Percentiles rank a stretch among this genome's conserved stretches.
Conservation (phyloP, 2,797 vertebrate genomes). For the Rhincodon typus region DNA sequence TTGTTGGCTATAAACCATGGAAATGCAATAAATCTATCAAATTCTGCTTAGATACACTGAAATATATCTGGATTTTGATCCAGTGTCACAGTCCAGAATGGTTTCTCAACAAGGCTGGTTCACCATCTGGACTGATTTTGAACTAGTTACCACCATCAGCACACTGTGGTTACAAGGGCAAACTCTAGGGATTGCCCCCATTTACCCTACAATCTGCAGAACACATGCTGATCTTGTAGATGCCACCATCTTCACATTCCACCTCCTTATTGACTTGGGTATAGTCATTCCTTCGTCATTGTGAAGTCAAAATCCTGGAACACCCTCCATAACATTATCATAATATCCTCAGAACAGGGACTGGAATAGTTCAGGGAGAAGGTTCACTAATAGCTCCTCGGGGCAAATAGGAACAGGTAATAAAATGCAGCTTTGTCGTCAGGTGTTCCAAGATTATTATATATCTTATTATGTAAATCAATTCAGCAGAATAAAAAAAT, state of each 20-base stretch:
- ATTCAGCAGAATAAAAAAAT: not conserved
- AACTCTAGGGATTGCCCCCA: not conserved
- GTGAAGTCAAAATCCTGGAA: not conserved
- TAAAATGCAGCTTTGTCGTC: not conserved
- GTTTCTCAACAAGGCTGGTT: no score
- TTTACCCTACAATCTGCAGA: not conserved
- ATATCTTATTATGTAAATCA: not conserved
- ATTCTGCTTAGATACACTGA: no score
- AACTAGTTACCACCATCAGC: not conserved
- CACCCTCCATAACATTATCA: not conserved
- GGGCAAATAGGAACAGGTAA: not conserved
- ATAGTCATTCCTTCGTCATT: not conserved
- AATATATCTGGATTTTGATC: no score
- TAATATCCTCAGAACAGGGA: not conserved
- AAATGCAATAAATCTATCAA: no score
- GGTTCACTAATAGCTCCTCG: not conserved
- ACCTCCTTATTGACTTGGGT: not conserved
- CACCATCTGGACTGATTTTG: no score
- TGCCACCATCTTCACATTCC: not conserved
- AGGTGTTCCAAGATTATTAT: not conserved
- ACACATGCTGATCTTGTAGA: not conserved
- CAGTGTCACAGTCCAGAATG: no score
- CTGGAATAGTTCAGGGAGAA: not conserved
- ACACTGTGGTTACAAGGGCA: not conserved
- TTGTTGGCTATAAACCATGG: no score